Evolutionary conservation across 1,140 invertebrate genomes (phyloP), one percentile per base, ranked within the genome.

Genomic region (Heliothis virescens): DNA sequence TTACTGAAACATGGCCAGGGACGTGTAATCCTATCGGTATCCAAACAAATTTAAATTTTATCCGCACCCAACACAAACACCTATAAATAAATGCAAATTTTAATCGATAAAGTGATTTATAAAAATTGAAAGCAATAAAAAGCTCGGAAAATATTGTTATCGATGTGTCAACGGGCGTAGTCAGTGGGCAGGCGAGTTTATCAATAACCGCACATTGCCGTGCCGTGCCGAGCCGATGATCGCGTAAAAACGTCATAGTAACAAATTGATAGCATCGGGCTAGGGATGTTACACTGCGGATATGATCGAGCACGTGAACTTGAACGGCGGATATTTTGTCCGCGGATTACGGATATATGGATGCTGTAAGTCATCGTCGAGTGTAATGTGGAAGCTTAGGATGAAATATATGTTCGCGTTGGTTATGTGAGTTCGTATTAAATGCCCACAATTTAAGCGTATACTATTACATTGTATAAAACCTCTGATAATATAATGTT

Each of bases 41-140:
- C n/a, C 34, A 74, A 47, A 74, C 34, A 74, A 41, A 74, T 73
- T 73, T 73, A 73, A 73, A 73, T 59, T 59, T 73, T 41, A 59
- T 59, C 53, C 16, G 34, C 21, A 50, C 9, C 13, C 71, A 16
- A 47, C 48, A 5, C 71, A 52, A 52, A 74, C 48, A 26, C 29
- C 34, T 55, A 60, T 60, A 60, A 73, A 73, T 59, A 52, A 47
- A 73, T 73, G 71, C 34, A 73, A 73, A 73, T 73, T 73, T 73
- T 59, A 73, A 73, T 73, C 53, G 71, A 73, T 73, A 73, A 73
- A 59, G 71, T 73, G 71, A 73, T 73, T 73, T 73, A 59, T 73
- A 73, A 59, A 73, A 73, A 73, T 73, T 18, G 53, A 34, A 73
- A 47, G 55, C 34, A 59, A 74, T 74, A 74, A 74, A 74, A 18